Percentiles rank a stretch among this genome's conserved stretches.
These are phyloP conservation scores for Aphyosemion australe DNA, from an alignment of 2,113 vertebrate species.

Conservation along the genomic window DNA sequence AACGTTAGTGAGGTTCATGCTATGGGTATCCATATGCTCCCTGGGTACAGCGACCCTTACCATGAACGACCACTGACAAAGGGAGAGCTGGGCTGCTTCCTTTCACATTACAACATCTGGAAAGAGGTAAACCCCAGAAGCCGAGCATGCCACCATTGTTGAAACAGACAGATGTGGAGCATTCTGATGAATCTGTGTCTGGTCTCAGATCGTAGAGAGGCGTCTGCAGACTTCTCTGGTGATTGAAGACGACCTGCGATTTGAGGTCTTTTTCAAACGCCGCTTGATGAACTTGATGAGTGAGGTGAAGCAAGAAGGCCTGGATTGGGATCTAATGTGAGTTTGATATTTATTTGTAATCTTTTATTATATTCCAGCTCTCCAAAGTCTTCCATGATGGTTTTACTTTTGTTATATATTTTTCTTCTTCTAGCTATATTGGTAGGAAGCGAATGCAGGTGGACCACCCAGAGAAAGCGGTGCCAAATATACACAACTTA, in stretches of 20 bases:
- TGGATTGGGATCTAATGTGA: constrained; percentile 94
- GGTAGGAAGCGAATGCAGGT: constrained; percentile 94
- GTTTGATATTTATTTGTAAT: constrained; percentile 22
- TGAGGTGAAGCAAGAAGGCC: constrained; percentile 79
- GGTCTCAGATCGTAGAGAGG: constrained; percentile 80
- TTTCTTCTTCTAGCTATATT: constrained; percentile 81
- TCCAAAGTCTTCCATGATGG: neutral
- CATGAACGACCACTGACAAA: constrained; percentile 89
- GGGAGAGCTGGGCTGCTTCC: constrained; percentile 92
- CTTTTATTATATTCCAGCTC: neutral
- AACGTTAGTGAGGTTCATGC: constrained; percentile 84
- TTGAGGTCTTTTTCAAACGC: constrained; percentile 93
- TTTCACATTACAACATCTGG: constrained; percentile 92
- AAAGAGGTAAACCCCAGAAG: constrained; percentile 81
- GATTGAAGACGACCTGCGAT: constrained; percentile 92
- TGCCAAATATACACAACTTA: constrained; percentile 86
- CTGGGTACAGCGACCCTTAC: constrained; percentile 92
- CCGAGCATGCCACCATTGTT: constrained; percentile 76
- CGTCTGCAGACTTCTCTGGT: constrained; percentile 81
- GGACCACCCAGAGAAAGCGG: constrained; percentile 86
- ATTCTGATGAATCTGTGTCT: constrained; percentile 1
- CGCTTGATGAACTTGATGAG: constrained; percentile 87
- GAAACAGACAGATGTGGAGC: neutral
- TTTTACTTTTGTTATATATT: neutral
- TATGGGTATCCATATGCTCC: constrained; percentile 90